A percentile compares a stretch with the other conserved stretches of the same genome.
Conservation (phyloP, 2,797 vertebrate species). For the Sebastes minor region DNA sequence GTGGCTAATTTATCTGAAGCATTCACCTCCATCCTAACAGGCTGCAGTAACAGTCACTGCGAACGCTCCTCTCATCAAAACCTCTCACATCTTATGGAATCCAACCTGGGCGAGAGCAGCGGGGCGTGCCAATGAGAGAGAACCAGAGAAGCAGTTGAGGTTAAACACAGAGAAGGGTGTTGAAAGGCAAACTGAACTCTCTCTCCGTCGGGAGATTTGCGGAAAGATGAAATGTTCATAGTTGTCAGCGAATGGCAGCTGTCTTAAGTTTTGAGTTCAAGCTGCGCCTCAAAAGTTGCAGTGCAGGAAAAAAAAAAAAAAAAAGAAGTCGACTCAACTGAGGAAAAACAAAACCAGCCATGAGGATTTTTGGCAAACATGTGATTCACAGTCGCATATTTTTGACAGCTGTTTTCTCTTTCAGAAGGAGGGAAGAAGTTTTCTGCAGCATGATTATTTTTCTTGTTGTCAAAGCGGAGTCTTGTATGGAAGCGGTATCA, state of each 20-base stretch:
- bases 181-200: constrained; percentile 65
- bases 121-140: constrained; percentile 27
- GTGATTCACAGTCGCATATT: constrained; percentile 9
- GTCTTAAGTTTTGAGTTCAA: constrained; percentile 48
- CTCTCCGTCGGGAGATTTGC: constrained; percentile 41
- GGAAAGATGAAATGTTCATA: constrained; percentile 53
- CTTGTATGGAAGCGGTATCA: background rate
- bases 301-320: constrained; percentile 1
- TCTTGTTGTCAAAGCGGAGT: background rate
- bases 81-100: constrained; percentile 41
- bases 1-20: constrained; percentile 43
- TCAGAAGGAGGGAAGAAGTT: background rate
- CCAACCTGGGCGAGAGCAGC: constrained; percentile 34
- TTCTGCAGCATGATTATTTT: background rate
- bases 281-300: constrained; percentile 16
- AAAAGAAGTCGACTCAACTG: background rate
- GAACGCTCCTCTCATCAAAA: constrained; percentile 29
- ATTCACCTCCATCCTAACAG: constrained; percentile 20
- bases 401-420: constrained; percentile 28
- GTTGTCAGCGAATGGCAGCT: constrained; percentile 67
- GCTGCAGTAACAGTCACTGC: constrained; percentile 16
- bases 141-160: constrained; percentile 34
- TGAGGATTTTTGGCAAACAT: constrained; percentile 39
- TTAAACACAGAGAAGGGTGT: constrained; percentile 50
- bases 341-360: constrained; percentile 40